Evolutionary conservation across 2,797 vertebrate genomes (phyloP).

Genomic region (Rhabdomys pumilio): DNA sequence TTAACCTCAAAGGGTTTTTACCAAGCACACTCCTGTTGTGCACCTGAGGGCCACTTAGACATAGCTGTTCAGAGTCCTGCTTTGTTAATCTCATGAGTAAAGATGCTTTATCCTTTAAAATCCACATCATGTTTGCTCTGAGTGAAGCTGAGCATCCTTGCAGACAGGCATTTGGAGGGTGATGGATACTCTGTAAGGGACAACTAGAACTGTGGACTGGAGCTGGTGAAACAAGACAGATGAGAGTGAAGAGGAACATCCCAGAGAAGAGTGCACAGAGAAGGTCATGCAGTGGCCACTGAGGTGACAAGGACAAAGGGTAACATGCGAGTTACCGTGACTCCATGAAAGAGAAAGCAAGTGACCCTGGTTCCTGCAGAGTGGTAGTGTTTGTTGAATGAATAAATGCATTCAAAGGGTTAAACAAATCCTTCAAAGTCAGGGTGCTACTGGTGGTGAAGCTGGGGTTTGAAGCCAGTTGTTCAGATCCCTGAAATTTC

Average conservation of each 20-base stretch:
- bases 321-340: background rate
- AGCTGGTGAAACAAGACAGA: background rate
- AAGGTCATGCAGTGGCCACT: background rate
- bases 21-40: background rate
- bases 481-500: background rate
- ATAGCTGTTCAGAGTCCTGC: background rate
- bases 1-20: background rate
- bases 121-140: conserved; percentile 35
- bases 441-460: background rate
- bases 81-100: conserved; percentile 36
- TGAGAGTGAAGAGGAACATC: background rate
- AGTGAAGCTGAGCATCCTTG: background rate
- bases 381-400: background rate
- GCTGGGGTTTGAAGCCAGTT: background rate
- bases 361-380: background rate
- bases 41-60: background rate
- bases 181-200: background rate
- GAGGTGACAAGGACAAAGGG: background rate
- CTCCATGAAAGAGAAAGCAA: background rate
- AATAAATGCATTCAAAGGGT: background rate
- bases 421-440: background rate
- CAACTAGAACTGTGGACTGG: background rate
- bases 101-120: conserved; percentile 47
- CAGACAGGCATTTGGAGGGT: conserved; percentile 1
- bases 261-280: background rate